A percentile compares a stretch with the other conserved stretches of the same genome.
These are phyloP conservation scores for Scaptomyza pallida DNA, from an alignment of 1,140 invertebrate genomes.

Conservation along the genomic window DNA sequence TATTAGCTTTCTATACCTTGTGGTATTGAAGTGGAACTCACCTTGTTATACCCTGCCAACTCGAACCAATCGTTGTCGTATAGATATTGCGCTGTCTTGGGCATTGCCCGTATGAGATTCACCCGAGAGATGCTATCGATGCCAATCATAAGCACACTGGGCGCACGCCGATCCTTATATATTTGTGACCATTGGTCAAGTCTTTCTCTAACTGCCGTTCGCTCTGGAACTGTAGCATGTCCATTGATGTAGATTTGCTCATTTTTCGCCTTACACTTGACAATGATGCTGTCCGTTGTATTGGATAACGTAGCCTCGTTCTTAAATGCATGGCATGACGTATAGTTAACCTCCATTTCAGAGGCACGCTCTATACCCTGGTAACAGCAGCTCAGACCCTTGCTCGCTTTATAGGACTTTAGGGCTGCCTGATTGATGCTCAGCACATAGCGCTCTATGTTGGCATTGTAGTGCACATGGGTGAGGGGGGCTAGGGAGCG, in stretches of 20 bases:
- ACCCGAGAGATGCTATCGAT: conserved; percentile 92
- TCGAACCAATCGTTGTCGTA: conserved; percentile 86
- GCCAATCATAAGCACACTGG: conserved; percentile 89
- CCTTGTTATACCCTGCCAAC: conserved; percentile 85
- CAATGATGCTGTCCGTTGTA: conserved; percentile 84
- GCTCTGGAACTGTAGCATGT: conserved; percentile 73
- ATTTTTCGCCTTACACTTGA: conserved; percentile 81
- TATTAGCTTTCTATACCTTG: background rate
- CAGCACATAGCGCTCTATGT: conserved; percentile 62
- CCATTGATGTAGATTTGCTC: conserved; percentile 76
- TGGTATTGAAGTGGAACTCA: conserved; percentile 23
- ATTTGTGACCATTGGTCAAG: conserved; percentile 42
- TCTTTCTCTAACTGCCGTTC: conserved; percentile 47
- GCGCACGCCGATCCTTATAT: conserved; percentile 28
- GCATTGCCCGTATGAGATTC: conserved; percentile 91
- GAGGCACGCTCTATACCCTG: conserved; percentile 83
- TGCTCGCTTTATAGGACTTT: conserved; percentile 59
- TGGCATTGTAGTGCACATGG: conserved; percentile 73
- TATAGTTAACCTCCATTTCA: conserved; percentile 55
- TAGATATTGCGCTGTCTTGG: conserved; percentile 88
- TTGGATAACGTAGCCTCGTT: conserved; percentile 70
- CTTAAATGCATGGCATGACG: conserved; percentile 81
- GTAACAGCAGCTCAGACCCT: conserved; percentile 85
- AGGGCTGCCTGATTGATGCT: conserved; percentile 68
- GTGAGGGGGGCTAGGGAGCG: conserved; percentile 85